A percentile compares a stretch with the other conserved stretches of the same genome.
These are phyloP conservation scores for Acromyrmex heyeri DNA, from an alignment of 1,140 invertebrate species.

Conservation along the genomic window DNA sequence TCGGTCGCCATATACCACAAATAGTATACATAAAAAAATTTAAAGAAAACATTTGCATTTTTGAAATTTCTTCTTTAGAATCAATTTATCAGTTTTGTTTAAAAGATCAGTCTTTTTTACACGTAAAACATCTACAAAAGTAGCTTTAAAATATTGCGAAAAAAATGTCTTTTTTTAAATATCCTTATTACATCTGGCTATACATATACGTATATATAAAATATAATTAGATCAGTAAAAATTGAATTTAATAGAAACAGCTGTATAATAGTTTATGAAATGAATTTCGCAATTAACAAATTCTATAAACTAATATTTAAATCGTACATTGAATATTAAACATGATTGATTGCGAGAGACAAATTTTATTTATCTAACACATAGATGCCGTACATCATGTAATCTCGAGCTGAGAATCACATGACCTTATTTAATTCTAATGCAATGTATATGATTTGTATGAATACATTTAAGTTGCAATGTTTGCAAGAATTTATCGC, in stretches of 20 bases:
- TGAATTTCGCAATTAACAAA: neutral
- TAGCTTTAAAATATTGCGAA: neutral
- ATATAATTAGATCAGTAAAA: neutral
- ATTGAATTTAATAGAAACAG: neutral
- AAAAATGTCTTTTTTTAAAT: neutral
- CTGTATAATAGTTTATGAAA: neutral
- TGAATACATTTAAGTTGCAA: neutral
- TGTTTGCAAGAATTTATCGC: neutral
- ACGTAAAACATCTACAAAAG: neutral
- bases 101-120: neutral
- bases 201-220: neutral
- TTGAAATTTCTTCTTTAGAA: neutral
- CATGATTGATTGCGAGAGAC: neutral
- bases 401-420: neutral
- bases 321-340: neutral
- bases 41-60: conserved; percentile 15
- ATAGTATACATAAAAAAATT: conserved; percentile 47
- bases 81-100: neutral
- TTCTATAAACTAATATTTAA: neutral
- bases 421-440: neutral
- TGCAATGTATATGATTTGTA: neutral
- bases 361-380: neutral
- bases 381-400: neutral
- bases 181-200: neutral
- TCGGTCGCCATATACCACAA: conserved; percentile 47